Conservation (phyloP, 2,797 vertebrate genomes). For the Sparidentex hasta region DNA sequence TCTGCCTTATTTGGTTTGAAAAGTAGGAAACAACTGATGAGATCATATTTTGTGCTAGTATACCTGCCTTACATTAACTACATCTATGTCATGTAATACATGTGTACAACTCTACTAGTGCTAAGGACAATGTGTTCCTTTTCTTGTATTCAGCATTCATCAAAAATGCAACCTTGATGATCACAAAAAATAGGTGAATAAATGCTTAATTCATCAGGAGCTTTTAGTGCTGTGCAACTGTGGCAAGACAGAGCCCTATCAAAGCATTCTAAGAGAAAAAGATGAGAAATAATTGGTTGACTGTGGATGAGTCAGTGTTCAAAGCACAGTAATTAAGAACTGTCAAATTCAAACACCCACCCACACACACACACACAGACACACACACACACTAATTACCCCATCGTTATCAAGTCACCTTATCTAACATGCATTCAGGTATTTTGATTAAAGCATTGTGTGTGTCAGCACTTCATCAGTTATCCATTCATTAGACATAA, state of each 20-base stretch:
- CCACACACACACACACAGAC: conserved; percentile 36
- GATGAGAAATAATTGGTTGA: conserved; percentile 29
- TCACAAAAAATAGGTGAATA: conserved; percentile 2
- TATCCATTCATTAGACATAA: conserved; percentile 34
- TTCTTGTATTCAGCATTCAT: conserved; percentile 6
- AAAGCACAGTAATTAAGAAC: conserved; percentile 36
- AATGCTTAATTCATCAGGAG: conserved; percentile 4
- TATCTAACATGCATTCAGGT: conserved; percentile 24
- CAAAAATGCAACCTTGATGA: background rate
- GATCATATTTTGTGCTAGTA: background rate
- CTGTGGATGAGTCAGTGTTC: conserved; percentile 47
- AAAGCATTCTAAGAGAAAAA: conserved; percentile 7
- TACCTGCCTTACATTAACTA: background rate
- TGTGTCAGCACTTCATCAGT: conserved; percentile 44
- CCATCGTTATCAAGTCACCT: conserved; percentile 18
- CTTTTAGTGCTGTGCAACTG: conserved; percentile 4
- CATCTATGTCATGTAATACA: background rate
- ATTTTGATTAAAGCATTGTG: conserved; percentile 20
- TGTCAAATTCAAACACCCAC: conserved; percentile 32
- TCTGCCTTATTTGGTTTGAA: background rate
- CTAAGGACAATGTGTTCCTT: background rate
- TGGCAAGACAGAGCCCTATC: background rate
- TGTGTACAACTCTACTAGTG: background rate
- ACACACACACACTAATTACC: conserved; percentile 38
- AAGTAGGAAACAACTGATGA: background rate